A percentile compares a stretch with the other conserved stretches of the same genome.
Evolutionary conservation across 2,113 vertebrate genomes (phyloP).

Genomic region (Burhinus oedicnemus): DNA sequence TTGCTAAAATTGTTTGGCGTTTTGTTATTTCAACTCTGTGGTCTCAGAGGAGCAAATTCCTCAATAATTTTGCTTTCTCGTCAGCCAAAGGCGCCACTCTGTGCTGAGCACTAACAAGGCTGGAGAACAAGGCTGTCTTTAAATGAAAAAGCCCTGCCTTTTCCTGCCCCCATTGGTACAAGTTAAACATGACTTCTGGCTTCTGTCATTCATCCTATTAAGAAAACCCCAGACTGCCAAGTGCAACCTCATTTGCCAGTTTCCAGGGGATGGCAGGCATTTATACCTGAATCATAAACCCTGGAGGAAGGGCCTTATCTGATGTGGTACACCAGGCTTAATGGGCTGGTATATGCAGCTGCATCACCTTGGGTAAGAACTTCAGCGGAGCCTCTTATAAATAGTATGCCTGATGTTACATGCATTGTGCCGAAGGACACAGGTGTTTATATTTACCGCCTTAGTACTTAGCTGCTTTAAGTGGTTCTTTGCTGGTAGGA

Average conservation of each 20-base stretch:
- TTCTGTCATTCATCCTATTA: conserved; percentile 45
- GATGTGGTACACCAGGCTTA: conserved; percentile 52
- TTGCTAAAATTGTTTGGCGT: background rate
- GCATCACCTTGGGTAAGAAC: conserved; percentile 59
- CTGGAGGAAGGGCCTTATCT: conserved; percentile 51
- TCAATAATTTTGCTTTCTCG: background rate
- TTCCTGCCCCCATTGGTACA: background rate
- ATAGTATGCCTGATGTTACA: background rate
- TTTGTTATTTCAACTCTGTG: background rate
- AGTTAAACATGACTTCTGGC: background rate
- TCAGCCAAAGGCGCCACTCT: background rate
- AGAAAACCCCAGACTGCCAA: conserved; percentile 43
- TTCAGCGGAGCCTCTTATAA: background rate
- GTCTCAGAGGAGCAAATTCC: background rate
- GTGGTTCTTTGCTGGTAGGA: background rate
- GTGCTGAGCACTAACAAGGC: background rate
- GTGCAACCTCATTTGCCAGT: conserved; percentile 22
- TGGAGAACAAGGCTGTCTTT: conserved; percentile 2
- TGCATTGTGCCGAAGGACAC: background rate
- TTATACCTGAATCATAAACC: conserved; percentile 46
- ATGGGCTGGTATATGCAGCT: conserved; percentile 47
- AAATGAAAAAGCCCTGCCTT: background rate
- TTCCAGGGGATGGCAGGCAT: conserved; percentile 16
- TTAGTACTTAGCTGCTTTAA: background rate
- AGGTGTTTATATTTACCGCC: conserved; percentile 1